A percentile compares a stretch with the other conserved stretches of the same genome.
Evolutionary conservation across 2,888 invertebrate species (phyloP).

Genomic region (Deroplatys truncata): DNA sequence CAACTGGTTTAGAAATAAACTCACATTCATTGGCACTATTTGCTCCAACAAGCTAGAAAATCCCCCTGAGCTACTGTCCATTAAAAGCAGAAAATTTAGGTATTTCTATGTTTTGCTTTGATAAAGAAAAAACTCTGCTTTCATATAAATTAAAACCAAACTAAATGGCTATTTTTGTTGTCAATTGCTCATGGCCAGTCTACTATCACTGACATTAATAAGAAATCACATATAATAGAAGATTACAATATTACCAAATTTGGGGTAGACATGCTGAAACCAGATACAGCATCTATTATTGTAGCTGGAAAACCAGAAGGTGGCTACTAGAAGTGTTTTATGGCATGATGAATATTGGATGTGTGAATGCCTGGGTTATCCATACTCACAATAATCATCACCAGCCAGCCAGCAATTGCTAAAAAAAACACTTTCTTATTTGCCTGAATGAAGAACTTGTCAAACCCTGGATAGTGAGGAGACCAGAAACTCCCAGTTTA

Average conservation of each 20-base stretch:
- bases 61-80: too few species aligned
- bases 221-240: neutral
- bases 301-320: neutral
- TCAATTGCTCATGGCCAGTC: neutral
- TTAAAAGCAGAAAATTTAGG: too few species aligned
- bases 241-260: neutral
- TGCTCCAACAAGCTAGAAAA: too few species aligned
- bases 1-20: neutral
- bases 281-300: neutral
- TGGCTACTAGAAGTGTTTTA: neutral
- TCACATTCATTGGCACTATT: neutral
- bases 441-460: too few species aligned
- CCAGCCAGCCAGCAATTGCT: neutral
- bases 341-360: neutral
- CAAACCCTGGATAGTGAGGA: neutral
- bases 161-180: too few species aligned
- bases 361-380: neutral
- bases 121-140: too few species aligned
- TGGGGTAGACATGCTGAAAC: neutral
- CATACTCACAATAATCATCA: neutral
- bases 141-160: neutral
- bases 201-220: neutral
- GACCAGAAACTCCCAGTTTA: too few species aligned
- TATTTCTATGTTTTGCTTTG: too few species aligned
- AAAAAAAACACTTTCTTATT: neutral